These are phyloP conservation scores for Cephus sareptanus DNA, from an alignment of 2,888 invertebrate genomes.

Conservation along the genomic window DNA sequence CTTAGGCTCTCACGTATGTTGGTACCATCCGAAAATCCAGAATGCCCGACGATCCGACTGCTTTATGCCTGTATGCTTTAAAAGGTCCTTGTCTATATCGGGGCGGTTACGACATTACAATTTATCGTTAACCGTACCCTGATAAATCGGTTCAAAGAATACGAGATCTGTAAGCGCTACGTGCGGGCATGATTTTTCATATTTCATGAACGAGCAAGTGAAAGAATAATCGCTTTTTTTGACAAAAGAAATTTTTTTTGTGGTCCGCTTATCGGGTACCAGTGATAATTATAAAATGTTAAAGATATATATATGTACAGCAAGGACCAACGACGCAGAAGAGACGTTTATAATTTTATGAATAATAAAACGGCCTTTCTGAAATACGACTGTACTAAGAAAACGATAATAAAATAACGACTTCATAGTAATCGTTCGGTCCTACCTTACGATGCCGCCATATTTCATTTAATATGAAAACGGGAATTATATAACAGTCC, in stretches of 20 bases:
- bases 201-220: not conserved
- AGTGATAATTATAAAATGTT: too few species aligned
- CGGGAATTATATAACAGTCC: not conserved
- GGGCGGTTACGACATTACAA: constrained; percentile 5
- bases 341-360: constrained; percentile 1
- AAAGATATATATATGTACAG: too few species aligned
- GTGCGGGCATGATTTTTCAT: not conserved
- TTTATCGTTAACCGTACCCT: constrained; percentile 1
- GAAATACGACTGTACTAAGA: constrained; percentile 41
- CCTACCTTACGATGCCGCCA: constrained; percentile 33
- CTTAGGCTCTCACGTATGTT: not conserved
- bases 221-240: too few species aligned
- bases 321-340: not conserved
- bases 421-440: constrained; percentile 33
- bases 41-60: not conserved
- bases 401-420: constrained; percentile 42
- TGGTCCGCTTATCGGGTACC: not conserved
- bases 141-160: constrained; percentile 2
- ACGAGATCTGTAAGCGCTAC: not conserved
- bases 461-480: constrained; percentile 37
- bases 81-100: constrained; percentile 1
- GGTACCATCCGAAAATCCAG: not conserved
- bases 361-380: constrained; percentile 6
- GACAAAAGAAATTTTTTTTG: not conserved
- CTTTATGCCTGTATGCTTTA: not conserved